Evolutionary conservation across 2,797 vertebrate genomes (phyloP), one percentile per base, ranked within the genome.

Genomic region (Coregonus ussuriensis): DNA sequence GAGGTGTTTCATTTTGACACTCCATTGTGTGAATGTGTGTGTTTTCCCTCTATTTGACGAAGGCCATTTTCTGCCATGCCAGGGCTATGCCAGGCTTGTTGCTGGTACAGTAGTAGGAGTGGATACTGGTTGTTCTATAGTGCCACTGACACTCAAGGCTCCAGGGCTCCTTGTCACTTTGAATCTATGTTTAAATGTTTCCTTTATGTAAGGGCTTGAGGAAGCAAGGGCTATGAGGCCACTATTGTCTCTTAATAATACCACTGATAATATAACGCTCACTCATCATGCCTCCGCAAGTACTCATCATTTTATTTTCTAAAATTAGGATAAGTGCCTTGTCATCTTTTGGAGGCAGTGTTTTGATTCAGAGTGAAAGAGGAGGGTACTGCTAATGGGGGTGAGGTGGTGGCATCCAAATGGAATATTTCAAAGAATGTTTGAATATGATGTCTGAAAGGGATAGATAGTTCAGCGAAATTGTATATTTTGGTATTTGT

Each of bases 211-310:
- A 81, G 33, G 5, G 29, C 16, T 31, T 56, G 15, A 65, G 79
- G 29, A 74, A 63, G 59, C 54, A 67, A 71, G 81, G 65, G 71
- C 71, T 63, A 59, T 29, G 70, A 72, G 81, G 67, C 74, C 71
- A 69, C 62, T 75, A 84, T 81, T 74, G 4, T 16, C 14, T 18
- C 16, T 4, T 37, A 68, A 68, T 68, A 16, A 16, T 16, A 65
- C 25, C 18, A 11, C 25, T 18, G 18, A 21, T 13, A 47, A 21
- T 11, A 29, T 21, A 31, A 65, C 4, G n/a, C 62, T 77, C 72
- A 37, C 54, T 29, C 70, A 59, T 74, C 84, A 80, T 66, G 72
- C 77, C 83, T 80, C 79, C 75, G 75, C 83, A 71, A 79, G 52
- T 66, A 41, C 11, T 11, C 74, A 71, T 1, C 13, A 66, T 66